These are phyloP conservation scores for Cryptoblepharus egeriae DNA, from an alignment of 2,797 vertebrate species.

Conservation along the genomic window DNA sequence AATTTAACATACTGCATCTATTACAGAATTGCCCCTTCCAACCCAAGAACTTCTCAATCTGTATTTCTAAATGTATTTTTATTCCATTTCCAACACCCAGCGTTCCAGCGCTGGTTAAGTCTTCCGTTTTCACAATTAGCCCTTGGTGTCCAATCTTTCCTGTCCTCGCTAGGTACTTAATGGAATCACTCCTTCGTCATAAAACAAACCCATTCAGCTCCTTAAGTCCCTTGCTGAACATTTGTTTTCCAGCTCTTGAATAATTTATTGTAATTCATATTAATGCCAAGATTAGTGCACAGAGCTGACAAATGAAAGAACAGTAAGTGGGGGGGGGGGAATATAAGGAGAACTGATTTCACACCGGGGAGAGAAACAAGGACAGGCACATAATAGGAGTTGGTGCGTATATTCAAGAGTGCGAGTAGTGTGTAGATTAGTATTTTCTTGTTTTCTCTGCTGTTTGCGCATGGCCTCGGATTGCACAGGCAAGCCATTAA, in stretches of 20 bases:
- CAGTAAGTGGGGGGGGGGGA: background rate
- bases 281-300: constrained; percentile 1
- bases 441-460: background rate
- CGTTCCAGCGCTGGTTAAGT: background rate
- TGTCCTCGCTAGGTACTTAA: background rate
- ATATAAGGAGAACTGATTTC: constrained; percentile 20
- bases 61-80: background rate
- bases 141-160: constrained; percentile 3
- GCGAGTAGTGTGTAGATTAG: background rate
- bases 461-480: background rate
- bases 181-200: constrained; percentile 2
- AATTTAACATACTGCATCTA: background rate
- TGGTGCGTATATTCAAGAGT: background rate
- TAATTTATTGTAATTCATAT: constrained; percentile 33
- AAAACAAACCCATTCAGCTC: constrained; percentile 20
- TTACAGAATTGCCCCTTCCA: too few relatives aligned
- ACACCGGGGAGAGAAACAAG: background rate
- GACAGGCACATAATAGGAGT: background rate
- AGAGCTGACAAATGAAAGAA: background rate
- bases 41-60: background rate
- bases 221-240: constrained; percentile 11
- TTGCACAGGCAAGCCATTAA: constrained; percentile 4
- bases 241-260: constrained; percentile 33
- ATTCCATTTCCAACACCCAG: background rate
- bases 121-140: background rate